A percentile compares a stretch with the other conserved stretches of the same genome.
phyloP scores from a whole-genome alignment of 35 echinoderm and acorn worm species.

The Nesometra sesokonis region DNA sequence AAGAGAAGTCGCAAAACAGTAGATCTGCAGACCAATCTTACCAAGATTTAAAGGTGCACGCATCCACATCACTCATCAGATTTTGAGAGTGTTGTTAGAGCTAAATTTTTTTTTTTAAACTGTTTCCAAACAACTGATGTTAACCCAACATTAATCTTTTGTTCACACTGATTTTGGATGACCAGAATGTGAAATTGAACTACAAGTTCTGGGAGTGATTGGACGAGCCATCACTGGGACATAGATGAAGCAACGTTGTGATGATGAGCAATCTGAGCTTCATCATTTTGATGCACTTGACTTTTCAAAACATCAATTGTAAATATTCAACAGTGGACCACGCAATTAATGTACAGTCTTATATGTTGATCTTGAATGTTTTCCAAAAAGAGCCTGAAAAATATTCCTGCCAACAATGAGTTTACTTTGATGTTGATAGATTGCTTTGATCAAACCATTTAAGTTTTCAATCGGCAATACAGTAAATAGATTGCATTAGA shows the following conservation, averaged over 20 bases:
- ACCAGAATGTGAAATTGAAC: no score
- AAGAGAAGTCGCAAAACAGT: slow-evolving; percentile 3
- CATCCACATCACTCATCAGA: slow-evolving; percentile 20
- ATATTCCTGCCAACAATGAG: no score
- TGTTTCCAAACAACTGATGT: neutral
- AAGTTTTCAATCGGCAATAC: slow-evolving; percentile 13
- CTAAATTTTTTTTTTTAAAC: neutral
- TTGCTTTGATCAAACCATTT: neutral
- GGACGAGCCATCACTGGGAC: no score
- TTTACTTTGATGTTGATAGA: neutral
- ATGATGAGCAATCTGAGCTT: no score
- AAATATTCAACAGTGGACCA: no score
- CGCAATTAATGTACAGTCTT: no score
- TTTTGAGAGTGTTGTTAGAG: slow-evolving; percentile 17
- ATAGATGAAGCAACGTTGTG: no score
- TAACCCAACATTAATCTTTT: neutral
- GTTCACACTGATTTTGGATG: neutral
- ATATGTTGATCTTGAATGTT: no score
- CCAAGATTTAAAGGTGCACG: slow-evolving; percentile 31
- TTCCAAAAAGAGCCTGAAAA: no score
- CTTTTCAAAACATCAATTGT: no score
- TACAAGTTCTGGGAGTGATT: no score
- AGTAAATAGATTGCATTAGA: neutral
- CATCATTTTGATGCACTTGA: no score
- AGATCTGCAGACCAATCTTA: slow-evolving; percentile 1